phyloP scores from a whole-genome alignment of 2,113 vertebrate genomes.

The Guaruba guarouba region DNA sequence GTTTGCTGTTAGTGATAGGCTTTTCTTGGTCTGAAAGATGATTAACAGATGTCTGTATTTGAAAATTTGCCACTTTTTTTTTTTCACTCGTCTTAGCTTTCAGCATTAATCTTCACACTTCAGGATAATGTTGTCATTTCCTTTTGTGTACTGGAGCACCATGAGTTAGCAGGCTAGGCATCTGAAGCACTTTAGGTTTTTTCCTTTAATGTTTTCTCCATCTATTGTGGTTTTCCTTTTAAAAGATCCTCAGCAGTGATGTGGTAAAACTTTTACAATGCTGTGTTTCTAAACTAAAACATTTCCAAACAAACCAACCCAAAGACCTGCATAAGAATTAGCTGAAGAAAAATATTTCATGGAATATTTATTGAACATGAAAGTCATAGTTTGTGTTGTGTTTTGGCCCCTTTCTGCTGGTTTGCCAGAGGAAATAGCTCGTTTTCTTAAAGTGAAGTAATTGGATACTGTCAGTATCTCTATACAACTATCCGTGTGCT shows the following conservation, averaged over 20 bases:
- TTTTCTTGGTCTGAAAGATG: not conserved
- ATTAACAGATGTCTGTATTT: not conserved
- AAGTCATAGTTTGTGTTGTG: not conserved
- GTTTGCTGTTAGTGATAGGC: not conserved
- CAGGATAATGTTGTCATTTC: not conserved
- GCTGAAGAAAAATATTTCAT: not conserved
- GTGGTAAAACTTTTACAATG: not conserved
- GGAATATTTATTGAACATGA: not conserved
- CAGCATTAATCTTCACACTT: not conserved
- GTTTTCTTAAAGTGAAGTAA: not conserved
- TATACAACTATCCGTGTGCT: not conserved
- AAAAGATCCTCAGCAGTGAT: not conserved
- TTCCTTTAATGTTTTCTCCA: not conserved
- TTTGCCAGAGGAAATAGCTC: not conserved
- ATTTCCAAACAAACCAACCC: not conserved
- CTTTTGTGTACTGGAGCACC: not conserved
- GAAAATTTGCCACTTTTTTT: not conserved
- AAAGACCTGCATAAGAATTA: not conserved
- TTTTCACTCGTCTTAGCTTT: not conserved
- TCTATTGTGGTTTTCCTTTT: not conserved
- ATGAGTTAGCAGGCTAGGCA: not conserved
- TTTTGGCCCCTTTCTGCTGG: not conserved
- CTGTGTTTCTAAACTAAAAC: not conserved
- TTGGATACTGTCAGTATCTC: not conserved
- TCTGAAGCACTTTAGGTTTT: not conserved